Base-by-base conservation (phyloP, 2,797 vertebrate species). In the Pitangus sulphuratus region DNA sequence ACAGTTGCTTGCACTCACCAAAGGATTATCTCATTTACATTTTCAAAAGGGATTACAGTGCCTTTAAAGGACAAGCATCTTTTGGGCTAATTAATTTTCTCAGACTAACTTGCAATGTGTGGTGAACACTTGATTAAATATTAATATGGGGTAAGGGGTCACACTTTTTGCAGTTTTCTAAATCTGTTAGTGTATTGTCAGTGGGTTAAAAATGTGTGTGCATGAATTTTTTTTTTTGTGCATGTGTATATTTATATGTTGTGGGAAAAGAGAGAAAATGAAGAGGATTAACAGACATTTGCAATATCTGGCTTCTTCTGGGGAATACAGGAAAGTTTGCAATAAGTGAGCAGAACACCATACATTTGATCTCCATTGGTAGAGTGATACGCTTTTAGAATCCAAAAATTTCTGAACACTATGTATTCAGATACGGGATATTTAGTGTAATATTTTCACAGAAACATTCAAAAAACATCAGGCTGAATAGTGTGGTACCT, bases 41-140 rank as follows among this genome's bases (percentile, higher is more conserved):
- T 95, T 98, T 96, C 85, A 97, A 97, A 98, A 96, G 89, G 93
- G 87, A 97, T 97, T 94, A 96, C 58, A 91, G 54, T 84, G 44
- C 91, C 88, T 96, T 95, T 97, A 97, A 96, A 97, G 95, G 84
- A 90, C 79, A 95, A 89, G 95, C 72, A 68, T 96, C 95, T 96
- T 92, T 96, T 48, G 31, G 89, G 70, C 95, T 95, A 96, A 96
- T 96, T 95, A 95, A 96, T 97, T 93, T 97, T 96, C 87, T 74
- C 72, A 71, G 70, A 60, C 79, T 90, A 90, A 76, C 91, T 87
- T 95, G 84, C 65, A 93, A 40, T 66, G 48, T 57, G 51, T 57
- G n/a, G 77, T 66, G 76, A 93, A 53, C 71, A 54, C 70, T 88
- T 56, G 42, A 95, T 97, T 97, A 97, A 97, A 97, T 91, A 93